A percentile compares a stretch with the other conserved stretches of the same genome.
Conservation (phyloP, 1,140 invertebrate genomes). For the Calliphora vicina region DNA sequence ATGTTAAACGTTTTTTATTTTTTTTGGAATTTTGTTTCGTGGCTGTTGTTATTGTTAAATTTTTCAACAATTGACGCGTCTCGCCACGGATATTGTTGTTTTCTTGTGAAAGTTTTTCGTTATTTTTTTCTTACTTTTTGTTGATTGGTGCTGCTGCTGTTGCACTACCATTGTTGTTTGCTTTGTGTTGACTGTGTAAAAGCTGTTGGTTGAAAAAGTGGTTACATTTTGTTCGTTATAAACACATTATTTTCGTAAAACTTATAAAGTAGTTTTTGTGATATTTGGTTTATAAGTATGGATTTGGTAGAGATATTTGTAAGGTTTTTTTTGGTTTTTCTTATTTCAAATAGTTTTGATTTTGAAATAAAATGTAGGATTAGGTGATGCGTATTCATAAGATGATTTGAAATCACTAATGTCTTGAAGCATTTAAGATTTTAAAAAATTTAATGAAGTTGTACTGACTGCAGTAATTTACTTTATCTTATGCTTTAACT, state of each 20-base stretch:
- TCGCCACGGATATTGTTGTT: slow-evolving; percentile 23
- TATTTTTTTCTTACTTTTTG: neutral
- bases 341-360: neutral
- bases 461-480: no score
- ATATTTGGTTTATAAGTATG: neutral
- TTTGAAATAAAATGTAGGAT: neutral
- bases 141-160: neutral
- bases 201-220: neutral
- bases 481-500: no score
- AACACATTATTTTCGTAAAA: slow-evolving; percentile 14
- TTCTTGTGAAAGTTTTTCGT: neutral
- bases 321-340: neutral
- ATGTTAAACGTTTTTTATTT: neutral
- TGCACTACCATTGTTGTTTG: neutral
- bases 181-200: neutral
- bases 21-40: neutral
- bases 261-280: neutral
- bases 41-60: neutral
- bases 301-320: neutral
- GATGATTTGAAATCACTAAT: no score
- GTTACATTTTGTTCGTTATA: neutral
- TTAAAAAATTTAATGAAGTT: no score
- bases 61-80: slow-evolving; percentile 27
- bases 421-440: no score
- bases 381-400: no score